phyloP scores from a whole-genome alignment of 2,113 vertebrate genomes.

The Tauraco erythrolophus region DNA sequence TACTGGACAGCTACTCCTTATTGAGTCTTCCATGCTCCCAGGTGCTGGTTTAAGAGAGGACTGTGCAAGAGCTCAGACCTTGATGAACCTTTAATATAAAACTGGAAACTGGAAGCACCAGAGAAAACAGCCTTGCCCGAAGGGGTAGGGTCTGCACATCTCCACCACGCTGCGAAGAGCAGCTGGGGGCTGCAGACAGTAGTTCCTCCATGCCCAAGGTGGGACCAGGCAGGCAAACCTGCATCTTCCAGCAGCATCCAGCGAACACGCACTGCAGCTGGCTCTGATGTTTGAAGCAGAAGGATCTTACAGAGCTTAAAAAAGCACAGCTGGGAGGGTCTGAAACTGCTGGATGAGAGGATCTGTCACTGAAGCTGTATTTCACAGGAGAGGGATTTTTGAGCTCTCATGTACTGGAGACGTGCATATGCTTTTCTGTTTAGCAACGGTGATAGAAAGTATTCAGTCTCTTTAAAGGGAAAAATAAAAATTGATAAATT shows the following conservation, averaged over 20 bases:
- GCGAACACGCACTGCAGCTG: background rate
- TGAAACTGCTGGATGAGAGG: background rate
- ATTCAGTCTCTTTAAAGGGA: background rate
- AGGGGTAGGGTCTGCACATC: background rate
- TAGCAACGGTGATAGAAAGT: background rate
- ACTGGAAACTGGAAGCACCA: background rate
- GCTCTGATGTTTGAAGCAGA: background rate
- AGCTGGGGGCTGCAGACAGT: background rate
- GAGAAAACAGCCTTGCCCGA: background rate
- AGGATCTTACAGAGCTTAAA: background rate
- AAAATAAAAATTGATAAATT: background rate
- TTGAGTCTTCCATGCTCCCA: too few relatives aligned
- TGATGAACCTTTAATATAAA: background rate
- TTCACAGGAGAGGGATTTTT: background rate
- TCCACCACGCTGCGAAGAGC: background rate
- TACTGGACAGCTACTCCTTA: background rate
- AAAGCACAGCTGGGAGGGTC: background rate
- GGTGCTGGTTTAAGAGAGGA: background rate
- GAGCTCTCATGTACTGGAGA: background rate
- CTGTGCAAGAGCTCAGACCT: background rate
- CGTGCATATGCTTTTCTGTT: background rate
- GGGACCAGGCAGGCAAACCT: background rate
- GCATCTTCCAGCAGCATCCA: background rate
- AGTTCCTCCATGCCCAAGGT: background rate
- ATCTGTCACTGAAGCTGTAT: background rate